Evolutionary conservation across 2,888 invertebrate species (phyloP), one percentile per base, ranked within the genome.

Genomic region (Drosophila niveifrons): DNA sequence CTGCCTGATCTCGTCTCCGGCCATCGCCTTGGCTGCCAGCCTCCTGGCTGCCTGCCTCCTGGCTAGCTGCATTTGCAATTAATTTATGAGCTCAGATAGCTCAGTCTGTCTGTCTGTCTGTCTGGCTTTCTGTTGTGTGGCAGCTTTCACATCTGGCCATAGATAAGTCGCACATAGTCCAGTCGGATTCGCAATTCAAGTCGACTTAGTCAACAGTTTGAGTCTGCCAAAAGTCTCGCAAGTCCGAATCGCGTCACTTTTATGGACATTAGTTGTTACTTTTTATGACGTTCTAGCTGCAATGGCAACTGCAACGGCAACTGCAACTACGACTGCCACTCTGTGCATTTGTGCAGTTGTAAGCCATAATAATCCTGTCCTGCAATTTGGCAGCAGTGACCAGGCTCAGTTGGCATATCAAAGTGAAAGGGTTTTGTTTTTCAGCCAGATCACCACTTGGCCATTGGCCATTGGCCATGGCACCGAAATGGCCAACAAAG

Each of bases 381-480:
- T 73, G 78, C 74, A 76, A 67, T 86, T 86, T 86, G 82, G 86
- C 82, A 83, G 80, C 86, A 76, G 79, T 74, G 84, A 74, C 86
- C 74, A 48, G 48, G 48, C 43, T 57, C 62, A 55, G 39, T 55
- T 66, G 72, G 74, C 78, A 65, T 50, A 78, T 86, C 89, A 84
- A 78, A 84, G 89, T 86, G 83, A 88, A 88, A 88, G 88, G 83
- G 87, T 73, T 88, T 78, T 72, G 64, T 57, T 57, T 57, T 52
- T 51, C 57, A n/a, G n/a, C 66, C 66, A 58, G 52, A 68, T 74
- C 73, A 61, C 66, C 72, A 72, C 58, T 72, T 80, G 78, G 70
- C 82, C 71, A 71, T 23, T 59, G 55, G 58, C 75, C 79, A 76
- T 47, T 47, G 41, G 41, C 41, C 31, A 31, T 8, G 10, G 36